Conservation (phyloP, 2,888 invertebrate species). For the Phortica magna region DNA sequence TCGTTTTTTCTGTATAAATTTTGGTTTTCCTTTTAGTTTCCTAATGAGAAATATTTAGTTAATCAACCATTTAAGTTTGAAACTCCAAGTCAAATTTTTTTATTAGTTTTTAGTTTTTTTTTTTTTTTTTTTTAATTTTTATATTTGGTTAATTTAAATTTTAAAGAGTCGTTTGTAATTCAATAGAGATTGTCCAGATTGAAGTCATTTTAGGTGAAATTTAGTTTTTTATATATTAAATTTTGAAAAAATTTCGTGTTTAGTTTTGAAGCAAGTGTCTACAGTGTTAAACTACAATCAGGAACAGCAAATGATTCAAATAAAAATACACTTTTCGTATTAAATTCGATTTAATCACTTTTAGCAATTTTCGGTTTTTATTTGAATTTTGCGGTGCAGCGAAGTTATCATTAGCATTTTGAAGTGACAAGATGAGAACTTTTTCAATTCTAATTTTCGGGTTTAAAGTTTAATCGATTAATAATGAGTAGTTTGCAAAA, state of each 20-base stretch:
- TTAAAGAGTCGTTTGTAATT: conserved; percentile 34
- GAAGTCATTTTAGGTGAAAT: conserved; percentile 58
- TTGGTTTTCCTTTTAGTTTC: neutral
- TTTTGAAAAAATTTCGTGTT: neutral
- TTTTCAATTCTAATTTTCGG: neutral
- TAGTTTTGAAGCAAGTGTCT: conserved; percentile 4
- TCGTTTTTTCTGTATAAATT: conserved; percentile 26
- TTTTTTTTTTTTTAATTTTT: conserved; percentile 43
- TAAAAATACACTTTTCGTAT: neutral
- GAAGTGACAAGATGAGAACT: neutral
- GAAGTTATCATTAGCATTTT: neutral
- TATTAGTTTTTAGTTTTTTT: conserved; percentile 43
- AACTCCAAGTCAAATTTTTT: conserved; percentile 60
- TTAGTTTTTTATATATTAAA: conserved; percentile 30
- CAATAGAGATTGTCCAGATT: conserved; percentile 65
- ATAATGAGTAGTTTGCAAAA: conserved; percentile 8
- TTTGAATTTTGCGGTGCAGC: neutral
- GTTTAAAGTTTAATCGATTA: neutral
- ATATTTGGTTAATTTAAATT: conserved; percentile 10
- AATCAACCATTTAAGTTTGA: conserved; percentile 53
- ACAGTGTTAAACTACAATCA: neutral
- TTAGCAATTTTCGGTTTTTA: neutral
- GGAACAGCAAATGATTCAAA: neutral
- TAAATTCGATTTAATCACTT: neutral
- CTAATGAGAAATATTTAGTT: conserved; percentile 17